Conservation (phyloP, 2,113 vertebrate genomes). For the Motacilla tschutschensis region DNA sequence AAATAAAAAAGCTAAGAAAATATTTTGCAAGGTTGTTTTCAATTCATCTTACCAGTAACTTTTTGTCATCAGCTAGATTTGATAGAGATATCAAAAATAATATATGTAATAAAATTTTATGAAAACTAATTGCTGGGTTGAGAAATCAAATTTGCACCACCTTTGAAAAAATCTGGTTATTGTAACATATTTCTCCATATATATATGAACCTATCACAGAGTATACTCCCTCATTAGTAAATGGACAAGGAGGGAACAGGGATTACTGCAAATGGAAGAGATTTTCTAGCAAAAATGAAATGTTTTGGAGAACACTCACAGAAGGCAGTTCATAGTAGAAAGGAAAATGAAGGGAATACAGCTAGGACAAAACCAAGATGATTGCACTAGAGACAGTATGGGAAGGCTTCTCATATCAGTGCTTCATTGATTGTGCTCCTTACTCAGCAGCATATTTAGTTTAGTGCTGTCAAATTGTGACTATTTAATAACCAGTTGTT, state of each 20-base stretch:
- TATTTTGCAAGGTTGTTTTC: not conserved
- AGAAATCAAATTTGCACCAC: not conserved
- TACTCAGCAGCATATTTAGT: not conserved
- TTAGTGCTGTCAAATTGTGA: not conserved
- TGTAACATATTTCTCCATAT: not conserved
- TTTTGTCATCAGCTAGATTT: not conserved
- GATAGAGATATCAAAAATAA: not conserved
- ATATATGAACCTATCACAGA: not conserved
- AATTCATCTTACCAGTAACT: not conserved
- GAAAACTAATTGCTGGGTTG: not conserved
- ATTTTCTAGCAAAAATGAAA: not conserved
- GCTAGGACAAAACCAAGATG: not conserved
- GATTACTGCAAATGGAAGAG: not conserved
- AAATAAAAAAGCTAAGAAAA: not conserved
- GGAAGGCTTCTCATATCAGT: not conserved
- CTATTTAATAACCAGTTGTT: not conserved
- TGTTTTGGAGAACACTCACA: not conserved
- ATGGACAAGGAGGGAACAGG: not conserved
- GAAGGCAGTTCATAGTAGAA: not conserved
- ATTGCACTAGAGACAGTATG: not conserved
- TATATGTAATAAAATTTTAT: not conserved
- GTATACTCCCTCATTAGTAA: not conserved
- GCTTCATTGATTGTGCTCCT: not conserved
- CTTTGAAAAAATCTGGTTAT: not conserved
- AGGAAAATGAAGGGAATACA: not conserved